Conservation (phyloP, 2,113 vertebrate species). For the Cacatua alba region DNA sequence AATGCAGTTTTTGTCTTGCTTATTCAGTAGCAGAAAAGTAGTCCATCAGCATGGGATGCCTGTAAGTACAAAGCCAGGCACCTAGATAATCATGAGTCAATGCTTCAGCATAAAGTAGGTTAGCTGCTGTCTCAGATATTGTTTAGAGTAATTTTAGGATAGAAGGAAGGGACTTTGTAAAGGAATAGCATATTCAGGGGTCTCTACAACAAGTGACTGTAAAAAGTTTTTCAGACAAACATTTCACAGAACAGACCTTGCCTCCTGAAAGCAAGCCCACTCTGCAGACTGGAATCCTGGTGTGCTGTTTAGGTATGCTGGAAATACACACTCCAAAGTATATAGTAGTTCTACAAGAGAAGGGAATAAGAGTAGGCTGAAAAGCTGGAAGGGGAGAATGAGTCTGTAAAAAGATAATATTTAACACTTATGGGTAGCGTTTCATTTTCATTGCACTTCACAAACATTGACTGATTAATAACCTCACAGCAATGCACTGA, state of each 20-base stretch:
- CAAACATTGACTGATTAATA: conserved; percentile 57
- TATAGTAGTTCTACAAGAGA: neutral
- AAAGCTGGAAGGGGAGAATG: neutral
- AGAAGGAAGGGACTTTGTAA: neutral
- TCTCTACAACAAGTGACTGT: neutral
- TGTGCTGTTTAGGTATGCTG: neutral
- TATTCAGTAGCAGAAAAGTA: neutral
- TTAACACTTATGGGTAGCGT: conserved; percentile 26
- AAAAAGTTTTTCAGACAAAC: neutral
- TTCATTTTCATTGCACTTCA: conserved; percentile 47
- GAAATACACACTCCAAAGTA: neutral
- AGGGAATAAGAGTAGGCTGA: neutral
- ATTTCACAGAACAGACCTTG: neutral
- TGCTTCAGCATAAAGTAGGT: neutral
- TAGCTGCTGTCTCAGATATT: conserved; percentile 1
- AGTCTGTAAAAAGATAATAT: conserved; percentile 35
- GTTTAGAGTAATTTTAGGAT: conserved; percentile 7
- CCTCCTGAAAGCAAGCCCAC: neutral
- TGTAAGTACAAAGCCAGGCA: neutral
- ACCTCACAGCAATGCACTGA: conserved; percentile 43
- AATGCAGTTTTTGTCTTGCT: neutral
- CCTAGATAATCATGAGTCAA: neutral
- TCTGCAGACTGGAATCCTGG: neutral
- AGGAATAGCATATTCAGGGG: neutral
- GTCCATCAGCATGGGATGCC: neutral